Conservation (phyloP, 1,140 invertebrate species). For the Potamilus streckersoni region DNA sequence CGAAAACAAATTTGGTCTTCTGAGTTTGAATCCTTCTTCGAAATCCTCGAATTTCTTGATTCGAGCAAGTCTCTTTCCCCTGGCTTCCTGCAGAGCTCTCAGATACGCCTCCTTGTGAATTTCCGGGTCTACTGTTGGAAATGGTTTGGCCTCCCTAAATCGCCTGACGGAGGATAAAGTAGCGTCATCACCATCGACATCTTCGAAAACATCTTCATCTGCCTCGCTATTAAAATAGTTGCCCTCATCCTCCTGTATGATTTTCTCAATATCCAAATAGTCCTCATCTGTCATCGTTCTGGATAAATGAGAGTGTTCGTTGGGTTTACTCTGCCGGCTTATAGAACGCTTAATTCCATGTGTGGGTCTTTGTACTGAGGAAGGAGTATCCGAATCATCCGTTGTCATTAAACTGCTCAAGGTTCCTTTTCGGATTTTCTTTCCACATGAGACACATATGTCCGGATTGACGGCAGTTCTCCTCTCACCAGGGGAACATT, state of each 20-base stretch:
- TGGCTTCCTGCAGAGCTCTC: conserved; percentile 16
- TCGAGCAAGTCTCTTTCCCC: not conserved
- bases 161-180: conserved; percentile 10
- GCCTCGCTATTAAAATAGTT: conserved; percentile 23
- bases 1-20: conserved; percentile 23
- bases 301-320: too few relatives aligned
- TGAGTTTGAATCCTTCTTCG: conserved; percentile 6
- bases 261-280: conserved; percentile 15
- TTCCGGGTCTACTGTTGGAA: conserved; percentile 22
- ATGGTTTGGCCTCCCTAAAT: conserved; percentile 17
- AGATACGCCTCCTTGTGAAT: conserved; percentile 26
- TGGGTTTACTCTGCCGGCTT: too few relatives aligned
- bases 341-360: too few relatives aligned
- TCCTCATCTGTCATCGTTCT: conserved; percentile 8
- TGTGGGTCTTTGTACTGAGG: too few relatives aligned
- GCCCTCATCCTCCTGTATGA: conserved; percentile 22
- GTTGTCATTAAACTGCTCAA: too few relatives aligned
- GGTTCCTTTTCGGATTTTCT: conserved; percentile 4
- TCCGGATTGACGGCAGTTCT: conserved; percentile 11
- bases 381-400: too few relatives aligned
- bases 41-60: conserved; percentile 2
- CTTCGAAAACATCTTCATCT: not conserved
- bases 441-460: conserved; percentile 22
- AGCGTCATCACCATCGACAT: not conserved
- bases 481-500: conserved; percentile 7